Evolutionary conservation across 2,888 invertebrate genomes (phyloP).

Genomic region (Chelonus formosanus): DNA sequence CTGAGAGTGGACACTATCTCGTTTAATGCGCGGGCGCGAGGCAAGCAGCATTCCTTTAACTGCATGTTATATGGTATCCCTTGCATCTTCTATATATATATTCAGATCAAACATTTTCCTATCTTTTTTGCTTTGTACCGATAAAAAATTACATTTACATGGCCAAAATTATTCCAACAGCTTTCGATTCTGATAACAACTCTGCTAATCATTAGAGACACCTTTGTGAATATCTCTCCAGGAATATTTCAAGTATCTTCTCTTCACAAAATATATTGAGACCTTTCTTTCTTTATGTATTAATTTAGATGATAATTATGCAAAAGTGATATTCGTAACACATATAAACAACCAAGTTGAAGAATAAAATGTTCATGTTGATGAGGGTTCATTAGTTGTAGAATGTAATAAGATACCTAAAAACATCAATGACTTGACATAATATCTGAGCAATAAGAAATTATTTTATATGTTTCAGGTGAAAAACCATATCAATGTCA

Average conservation of each 20-base stretch:
- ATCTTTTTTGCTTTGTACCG: background rate
- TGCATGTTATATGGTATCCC: conserved; percentile 49
- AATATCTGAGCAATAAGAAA: no score
- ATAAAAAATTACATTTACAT: background rate
- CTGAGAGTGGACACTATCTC: conserved; percentile 28
- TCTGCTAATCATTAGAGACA: background rate
- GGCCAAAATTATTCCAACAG: background rate
- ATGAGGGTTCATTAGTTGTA: no score
- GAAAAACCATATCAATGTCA: conserved; percentile 98
- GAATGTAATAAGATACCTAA: no score
- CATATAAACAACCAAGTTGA: no score
- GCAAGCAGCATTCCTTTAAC: conserved; percentile 60
- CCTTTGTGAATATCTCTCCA: background rate
- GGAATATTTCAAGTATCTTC: no score
- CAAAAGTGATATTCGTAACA: no score
- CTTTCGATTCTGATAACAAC: background rate
- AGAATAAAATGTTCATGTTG: no score
- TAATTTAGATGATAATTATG: no score
- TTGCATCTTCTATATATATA: conserved; percentile 42
- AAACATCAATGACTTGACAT: no score
- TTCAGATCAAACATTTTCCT: conserved; percentile 3
- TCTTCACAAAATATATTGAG: no score
- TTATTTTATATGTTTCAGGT: conserved; percentile 70
- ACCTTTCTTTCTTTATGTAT: no score
- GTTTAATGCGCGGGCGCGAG: conserved; percentile 53